Base-by-base conservation (phyloP, 1,140 invertebrate genomes). In the Coptotermes formosanus region DNA sequence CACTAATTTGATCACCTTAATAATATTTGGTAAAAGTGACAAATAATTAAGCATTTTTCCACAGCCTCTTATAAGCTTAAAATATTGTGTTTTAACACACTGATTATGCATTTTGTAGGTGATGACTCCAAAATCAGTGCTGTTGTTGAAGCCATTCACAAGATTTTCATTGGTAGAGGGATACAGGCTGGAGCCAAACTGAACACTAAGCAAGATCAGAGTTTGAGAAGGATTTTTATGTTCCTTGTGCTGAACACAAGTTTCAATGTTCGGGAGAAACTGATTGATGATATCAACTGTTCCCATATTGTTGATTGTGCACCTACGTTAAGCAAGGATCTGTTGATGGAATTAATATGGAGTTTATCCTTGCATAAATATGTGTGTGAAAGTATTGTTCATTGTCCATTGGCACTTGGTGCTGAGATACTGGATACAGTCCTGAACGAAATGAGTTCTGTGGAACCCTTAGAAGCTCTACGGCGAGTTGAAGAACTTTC, bases 211-310 rank as follows among this genome's bases (percentile, higher is more conserved):
- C 45, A 52, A 25, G 48, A 84, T 84, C 52, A 84, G 48, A 16
- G 52, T 32, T n/a, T 86, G 45, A 44, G 85, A 16, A 12, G 30
- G 48, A 82, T 86, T 82, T 23, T 45, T 30, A n/a, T 86, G 69
- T 86, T 86, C 81, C 85, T 86, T 19, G 30, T 86, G 30, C 75
- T 86, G 38, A 86, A 86, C 69, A 45, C 85, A 0, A n/a, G 48
- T 86, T n/a, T 86, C 9, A 32, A 30, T 19, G 44, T 86, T 44
- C 21, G 38, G 21, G 75, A 86, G 30, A 82, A n/a, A 30, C 64
- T 86, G 21, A n/a, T 48, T 44, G 85, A 86, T 11, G 85, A 86
- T 55, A 45, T 45, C 3, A 44, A 86, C 38, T 86, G 85, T 52
- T 81, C 81, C 6, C 85, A 86, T 32, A 32, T 86, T 6, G 44